Conservation (phyloP, 2,113 vertebrate species). For the Martes martes region DNA sequence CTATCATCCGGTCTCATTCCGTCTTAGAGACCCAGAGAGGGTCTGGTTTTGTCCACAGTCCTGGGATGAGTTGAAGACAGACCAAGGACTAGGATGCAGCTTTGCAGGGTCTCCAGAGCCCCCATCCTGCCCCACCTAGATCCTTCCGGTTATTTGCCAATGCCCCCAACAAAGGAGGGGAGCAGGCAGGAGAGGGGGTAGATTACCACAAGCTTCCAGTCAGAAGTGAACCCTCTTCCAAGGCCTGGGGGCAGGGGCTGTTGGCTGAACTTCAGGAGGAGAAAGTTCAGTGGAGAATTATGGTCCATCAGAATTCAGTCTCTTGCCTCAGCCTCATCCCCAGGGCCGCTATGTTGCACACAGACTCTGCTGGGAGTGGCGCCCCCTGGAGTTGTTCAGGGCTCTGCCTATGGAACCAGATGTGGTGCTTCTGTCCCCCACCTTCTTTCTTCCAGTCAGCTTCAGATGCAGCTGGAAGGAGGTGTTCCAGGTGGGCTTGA, state of each 20-base stretch:
- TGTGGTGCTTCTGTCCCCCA: neutral
- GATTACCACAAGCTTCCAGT: neutral
- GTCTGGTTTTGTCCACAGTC: neutral
- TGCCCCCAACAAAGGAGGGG: neutral
- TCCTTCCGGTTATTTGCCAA: neutral
- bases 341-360: neutral
- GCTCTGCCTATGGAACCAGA: neutral
- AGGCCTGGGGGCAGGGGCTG: neutral
- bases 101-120: neutral
- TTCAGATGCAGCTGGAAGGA: neutral
- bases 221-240: neutral
- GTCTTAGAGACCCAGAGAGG: neutral
- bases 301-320: neutral
- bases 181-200: neutral
- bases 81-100: neutral
- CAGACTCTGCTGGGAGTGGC: neutral
- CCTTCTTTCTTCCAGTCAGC: neutral
- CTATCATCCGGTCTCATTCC: neutral
- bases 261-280: neutral
- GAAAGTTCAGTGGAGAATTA: neutral
- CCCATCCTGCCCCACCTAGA: neutral
- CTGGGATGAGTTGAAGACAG: neutral
- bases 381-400: constrained; percentile 18
- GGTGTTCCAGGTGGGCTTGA: neutral
- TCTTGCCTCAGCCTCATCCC: neutral